Conservation (phyloP, 2,888 invertebrate species). For the Flexamia atlantica region DNA sequence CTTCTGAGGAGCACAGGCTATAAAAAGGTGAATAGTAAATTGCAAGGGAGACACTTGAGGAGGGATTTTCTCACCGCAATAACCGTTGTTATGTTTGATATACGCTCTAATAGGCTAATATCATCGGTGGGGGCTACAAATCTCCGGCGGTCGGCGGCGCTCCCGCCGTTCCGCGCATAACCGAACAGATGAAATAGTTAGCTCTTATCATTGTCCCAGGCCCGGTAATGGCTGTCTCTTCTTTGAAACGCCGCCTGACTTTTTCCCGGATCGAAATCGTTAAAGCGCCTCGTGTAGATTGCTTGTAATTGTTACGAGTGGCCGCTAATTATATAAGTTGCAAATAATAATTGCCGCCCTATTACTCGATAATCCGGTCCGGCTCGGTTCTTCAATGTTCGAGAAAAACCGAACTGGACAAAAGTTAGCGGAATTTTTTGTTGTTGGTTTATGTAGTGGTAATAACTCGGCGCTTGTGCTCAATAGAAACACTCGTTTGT, state of each 20-base stretch:
- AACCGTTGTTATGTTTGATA: constrained; percentile 15
- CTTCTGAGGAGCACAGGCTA: not conserved
- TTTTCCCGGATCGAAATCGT: constrained; percentile 46
- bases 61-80: not conserved
- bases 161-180: constrained; percentile 26
- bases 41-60: not conserved
- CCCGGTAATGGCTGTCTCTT: not conserved
- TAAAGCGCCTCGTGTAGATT: constrained; percentile 38
- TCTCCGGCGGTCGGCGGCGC: constrained; percentile 9
- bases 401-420: constrained; percentile 39
- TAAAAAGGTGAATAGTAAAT: not conserved
- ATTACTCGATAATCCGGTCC: constrained; percentile 38
- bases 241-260: constrained; percentile 46
- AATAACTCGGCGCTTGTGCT: not conserved
- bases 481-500: too few relatives aligned
- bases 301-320: constrained; percentile 44
- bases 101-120: not conserved
- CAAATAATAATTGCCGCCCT: constrained; percentile 28
- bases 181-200: constrained; percentile 40
- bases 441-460: not conserved
- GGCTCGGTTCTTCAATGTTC: not conserved
- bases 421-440: constrained; percentile 7
- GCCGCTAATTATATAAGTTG: constrained; percentile 42
- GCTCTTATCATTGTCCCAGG: constrained; percentile 37
- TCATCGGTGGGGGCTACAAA: constrained; percentile 1